These are phyloP conservation scores for Nephrotoma guestfalica DNA, from an alignment of 2,888 invertebrate genomes.

Conservation along the genomic window DNA sequence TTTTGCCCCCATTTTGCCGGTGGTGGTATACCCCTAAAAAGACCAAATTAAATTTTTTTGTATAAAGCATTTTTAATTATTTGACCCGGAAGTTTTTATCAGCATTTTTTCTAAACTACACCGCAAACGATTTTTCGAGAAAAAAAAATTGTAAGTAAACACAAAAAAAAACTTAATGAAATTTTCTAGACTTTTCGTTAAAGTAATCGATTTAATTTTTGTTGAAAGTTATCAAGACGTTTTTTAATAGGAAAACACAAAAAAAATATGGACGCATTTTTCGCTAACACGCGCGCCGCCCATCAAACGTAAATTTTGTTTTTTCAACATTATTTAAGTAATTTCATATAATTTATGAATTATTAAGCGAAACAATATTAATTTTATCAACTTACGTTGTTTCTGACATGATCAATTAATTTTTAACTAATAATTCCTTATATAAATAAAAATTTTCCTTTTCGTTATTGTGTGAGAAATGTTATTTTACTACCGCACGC, in stretches of 20 bases:
- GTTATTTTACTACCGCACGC: neutral
- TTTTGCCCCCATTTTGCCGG: constrained; percentile 91
- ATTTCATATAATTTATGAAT: neutral
- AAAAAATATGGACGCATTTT: constrained; percentile 2
- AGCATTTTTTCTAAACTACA: neutral
- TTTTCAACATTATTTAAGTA: neutral
- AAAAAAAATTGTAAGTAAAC: neutral
- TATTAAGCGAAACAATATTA: neutral
- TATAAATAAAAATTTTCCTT: neutral
- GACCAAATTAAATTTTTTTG: neutral
- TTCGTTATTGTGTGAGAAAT: neutral
- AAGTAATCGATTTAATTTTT: neutral
- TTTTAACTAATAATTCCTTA: neutral
- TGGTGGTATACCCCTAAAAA: constrained; percentile 37
- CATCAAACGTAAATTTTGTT: neutral
- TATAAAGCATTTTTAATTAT: neutral
- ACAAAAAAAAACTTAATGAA: neutral
- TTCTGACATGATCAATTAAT: neutral
- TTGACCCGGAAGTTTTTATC: neutral
- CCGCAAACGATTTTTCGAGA: neutral
- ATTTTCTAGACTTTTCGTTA: neutral
- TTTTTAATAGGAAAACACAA: neutral
- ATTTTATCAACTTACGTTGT: constrained; percentile 3
- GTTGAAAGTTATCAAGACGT: neutral
- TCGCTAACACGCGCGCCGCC: constrained; percentile 1